Evolutionary conservation across 2,797 vertebrate species (phyloP).

Genomic region (Clarias pachynema): DNA sequence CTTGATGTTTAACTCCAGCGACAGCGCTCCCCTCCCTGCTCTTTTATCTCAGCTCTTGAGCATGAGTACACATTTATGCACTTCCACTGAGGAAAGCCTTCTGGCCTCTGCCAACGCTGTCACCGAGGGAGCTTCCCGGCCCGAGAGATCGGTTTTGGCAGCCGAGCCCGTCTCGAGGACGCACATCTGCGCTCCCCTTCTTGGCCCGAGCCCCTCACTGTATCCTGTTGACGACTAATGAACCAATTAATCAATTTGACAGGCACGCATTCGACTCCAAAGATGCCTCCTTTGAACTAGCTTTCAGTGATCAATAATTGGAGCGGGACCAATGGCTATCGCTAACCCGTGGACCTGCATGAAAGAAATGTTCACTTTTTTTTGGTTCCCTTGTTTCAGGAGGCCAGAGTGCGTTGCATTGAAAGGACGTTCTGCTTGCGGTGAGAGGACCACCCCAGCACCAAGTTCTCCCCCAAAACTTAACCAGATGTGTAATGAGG

Average conservation of each 20-base stretch:
- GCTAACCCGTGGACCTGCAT: slow-evolving; percentile 13
- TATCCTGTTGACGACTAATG: slow-evolving; percentile 54
- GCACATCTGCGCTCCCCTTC: slow-evolving; percentile 55
- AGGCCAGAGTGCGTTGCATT: slow-evolving; percentile 58
- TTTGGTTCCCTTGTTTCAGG: neutral
- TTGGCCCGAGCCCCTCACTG: slow-evolving; percentile 43
- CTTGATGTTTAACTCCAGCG: slow-evolving; percentile 46
- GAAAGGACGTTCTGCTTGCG: slow-evolving; percentile 71
- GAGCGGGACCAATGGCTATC: slow-evolving; percentile 16
- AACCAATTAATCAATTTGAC: slow-evolving; percentile 54
- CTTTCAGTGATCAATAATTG: slow-evolving; percentile 27
- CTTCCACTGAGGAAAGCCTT: slow-evolving; percentile 59
- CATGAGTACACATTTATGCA: slow-evolving; percentile 51
- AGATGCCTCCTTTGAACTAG: slow-evolving; percentile 27
- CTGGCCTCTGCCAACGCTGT: slow-evolving; percentile 52
- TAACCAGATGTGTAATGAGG: slow-evolving; percentile 81
- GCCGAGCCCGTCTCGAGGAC: slow-evolving; percentile 53
- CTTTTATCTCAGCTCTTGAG: slow-evolving; percentile 52
- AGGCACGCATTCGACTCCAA: slow-evolving; percentile 40
- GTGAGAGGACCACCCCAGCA: slow-evolving; percentile 74
- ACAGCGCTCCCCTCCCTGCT: slow-evolving; percentile 44
- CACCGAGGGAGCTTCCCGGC: slow-evolving; percentile 53
- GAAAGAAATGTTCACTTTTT: neutral
- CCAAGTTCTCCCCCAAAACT: slow-evolving; percentile 72
- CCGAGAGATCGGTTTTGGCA: slow-evolving; percentile 54